These are phyloP conservation scores for Bettongia penicillata DNA, from an alignment of 2,113 vertebrate species.

Conservation along the genomic window DNA sequence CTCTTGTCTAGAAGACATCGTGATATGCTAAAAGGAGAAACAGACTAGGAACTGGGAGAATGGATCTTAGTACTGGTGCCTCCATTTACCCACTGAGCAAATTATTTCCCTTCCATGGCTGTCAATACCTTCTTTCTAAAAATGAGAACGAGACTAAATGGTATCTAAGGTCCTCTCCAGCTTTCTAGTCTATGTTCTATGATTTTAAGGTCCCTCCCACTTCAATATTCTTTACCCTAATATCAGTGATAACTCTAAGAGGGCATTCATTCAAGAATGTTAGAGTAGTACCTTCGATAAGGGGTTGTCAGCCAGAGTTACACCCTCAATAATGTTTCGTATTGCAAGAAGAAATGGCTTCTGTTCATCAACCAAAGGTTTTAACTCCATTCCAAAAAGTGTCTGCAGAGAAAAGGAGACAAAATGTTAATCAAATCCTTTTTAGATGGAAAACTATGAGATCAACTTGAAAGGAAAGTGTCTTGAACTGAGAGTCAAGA, in stretches of 20 bases:
- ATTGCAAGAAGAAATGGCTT: not conserved
- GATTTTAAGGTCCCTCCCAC: not conserved
- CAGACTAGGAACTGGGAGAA: not conserved
- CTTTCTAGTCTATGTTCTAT: not conserved
- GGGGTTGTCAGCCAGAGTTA: not conserved
- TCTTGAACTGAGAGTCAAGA: not conserved
- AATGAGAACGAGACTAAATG: not conserved
- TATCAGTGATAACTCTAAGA: not conserved
- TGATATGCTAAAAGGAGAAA: not conserved
- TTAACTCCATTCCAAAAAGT: not conserved
- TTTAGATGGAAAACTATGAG: not conserved
- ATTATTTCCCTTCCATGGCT: not conserved
- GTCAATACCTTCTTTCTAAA: not conserved
- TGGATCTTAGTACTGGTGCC: not conserved
- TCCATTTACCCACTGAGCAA: not conserved
- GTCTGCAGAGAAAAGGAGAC: not conserved
- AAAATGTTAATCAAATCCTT: not conserved
- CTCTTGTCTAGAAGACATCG: not conserved
- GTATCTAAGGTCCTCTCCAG: not conserved
- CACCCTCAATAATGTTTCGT: not conserved
- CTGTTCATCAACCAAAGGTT: not conserved
- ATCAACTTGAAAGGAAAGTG: not conserved
- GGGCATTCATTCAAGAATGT: not conserved
- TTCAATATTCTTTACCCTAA: not conserved
- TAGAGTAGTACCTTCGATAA: not conserved